A percentile compares a stretch with the other conserved stretches of the same genome.
These are phyloP conservation scores for Mactromeris polynyma DNA, from an alignment of 2,888 invertebrate genomes.

Conservation along the genomic window DNA sequence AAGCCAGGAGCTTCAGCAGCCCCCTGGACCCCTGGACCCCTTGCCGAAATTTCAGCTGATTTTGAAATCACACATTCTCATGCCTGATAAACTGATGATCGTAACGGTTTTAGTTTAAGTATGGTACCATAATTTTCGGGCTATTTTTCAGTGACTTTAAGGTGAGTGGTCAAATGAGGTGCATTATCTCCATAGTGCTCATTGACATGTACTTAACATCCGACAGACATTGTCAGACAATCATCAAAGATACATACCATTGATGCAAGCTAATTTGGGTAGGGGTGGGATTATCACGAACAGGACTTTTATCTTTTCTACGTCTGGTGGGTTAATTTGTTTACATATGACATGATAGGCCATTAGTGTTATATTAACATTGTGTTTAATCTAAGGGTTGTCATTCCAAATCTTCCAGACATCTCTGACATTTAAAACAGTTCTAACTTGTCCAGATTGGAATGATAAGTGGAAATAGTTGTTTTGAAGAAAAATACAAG, in stretches of 20 bases:
- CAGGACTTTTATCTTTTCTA: conserved; percentile 21
- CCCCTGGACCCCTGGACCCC: too few relatives aligned
- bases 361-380: conserved; percentile 37
- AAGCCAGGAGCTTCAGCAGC: too few relatives aligned
- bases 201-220: not conserved
- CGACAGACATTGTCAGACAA: not conserved
- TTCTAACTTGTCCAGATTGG: conserved; percentile 12
- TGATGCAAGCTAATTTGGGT: not conserved
- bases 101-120: too few relatives aligned
- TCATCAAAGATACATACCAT: not conserved
- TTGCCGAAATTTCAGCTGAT: too few relatives aligned
- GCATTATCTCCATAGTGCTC: not conserved
- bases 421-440: conserved; percentile 24
- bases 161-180: not conserved
- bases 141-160: too few relatives aligned
- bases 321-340: conserved; percentile 34
- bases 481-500: conserved; percentile 18
- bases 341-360: conserved; percentile 38
- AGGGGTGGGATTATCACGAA: not conserved
- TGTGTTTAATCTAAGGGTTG: conserved; percentile 27
- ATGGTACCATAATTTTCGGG: too few relatives aligned
- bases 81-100: too few relatives aligned
- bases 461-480: conserved; percentile 33
- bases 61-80: too few relatives aligned
- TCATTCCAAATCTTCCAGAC: conserved; percentile 30